Conservation (phyloP, 1,140 invertebrate species). For the Drosophila lini region DNA sequence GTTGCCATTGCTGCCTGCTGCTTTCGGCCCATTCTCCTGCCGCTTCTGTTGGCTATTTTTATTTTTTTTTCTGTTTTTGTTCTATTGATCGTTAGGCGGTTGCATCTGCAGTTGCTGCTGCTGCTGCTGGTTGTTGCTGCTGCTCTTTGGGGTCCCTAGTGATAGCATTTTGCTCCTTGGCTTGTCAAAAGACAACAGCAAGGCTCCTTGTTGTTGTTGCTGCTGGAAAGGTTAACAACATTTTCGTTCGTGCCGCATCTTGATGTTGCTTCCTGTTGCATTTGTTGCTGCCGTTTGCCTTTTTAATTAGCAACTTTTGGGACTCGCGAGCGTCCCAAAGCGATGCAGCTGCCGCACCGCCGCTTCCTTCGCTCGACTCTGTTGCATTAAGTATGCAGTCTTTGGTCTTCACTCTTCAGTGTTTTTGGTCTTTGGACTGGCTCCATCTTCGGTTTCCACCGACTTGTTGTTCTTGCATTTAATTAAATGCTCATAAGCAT, state of each 20-base stretch:
- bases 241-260: slow-evolving; percentile 80
- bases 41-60: slow-evolving; percentile 38
- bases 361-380: slow-evolving; percentile 23
- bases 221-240: slow-evolving; percentile 76
- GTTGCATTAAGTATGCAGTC: slow-evolving; percentile 75
- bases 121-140: slow-evolving; percentile 28
- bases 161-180: slow-evolving; percentile 80
- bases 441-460: slow-evolving; percentile 9
- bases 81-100: slow-evolving; percentile 80
- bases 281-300: slow-evolving; percentile 71
- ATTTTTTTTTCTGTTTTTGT: slow-evolving; percentile 47
- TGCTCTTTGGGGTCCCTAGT: slow-evolving; percentile 74
- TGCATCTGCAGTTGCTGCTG: slow-evolving; percentile 47
- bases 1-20: slow-evolving; percentile 54
- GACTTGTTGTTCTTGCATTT: slow-evolving; percentile 76
- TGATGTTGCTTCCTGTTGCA: slow-evolving; percentile 74
- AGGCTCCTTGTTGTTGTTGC: slow-evolving; percentile 55
- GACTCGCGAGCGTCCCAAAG: slow-evolving; percentile 67
- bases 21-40: slow-evolving; percentile 54
- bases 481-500: slow-evolving; percentile 83
- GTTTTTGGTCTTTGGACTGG: background rate
- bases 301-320: slow-evolving; percentile 82
- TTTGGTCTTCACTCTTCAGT: slow-evolving; percentile 49
- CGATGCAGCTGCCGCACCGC: slow-evolving; percentile 24
- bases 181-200: slow-evolving; percentile 73